phyloP scores from a whole-genome alignment of 2,888 invertebrate species.

The Fragum whitleyi region DNA sequence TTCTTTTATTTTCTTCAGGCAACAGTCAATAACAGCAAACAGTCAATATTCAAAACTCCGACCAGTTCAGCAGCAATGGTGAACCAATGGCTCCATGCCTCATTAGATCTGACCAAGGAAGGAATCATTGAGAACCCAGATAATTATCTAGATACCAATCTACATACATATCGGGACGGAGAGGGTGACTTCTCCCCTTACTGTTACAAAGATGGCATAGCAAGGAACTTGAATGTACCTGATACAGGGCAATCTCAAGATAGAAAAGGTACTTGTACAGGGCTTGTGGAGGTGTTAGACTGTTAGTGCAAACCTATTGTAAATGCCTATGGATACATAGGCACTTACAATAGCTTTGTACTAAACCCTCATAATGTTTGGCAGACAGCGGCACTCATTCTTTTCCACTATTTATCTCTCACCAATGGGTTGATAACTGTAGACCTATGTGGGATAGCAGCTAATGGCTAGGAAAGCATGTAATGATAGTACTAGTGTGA shows the following conservation, averaged over 20 bases:
- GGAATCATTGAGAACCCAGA: slow-evolving; percentile 57
- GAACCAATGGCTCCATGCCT: slow-evolving; percentile 69
- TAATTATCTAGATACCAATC: slow-evolving; percentile 46
- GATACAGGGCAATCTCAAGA: background rate
- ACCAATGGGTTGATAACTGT: no score
- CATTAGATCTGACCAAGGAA: slow-evolving; percentile 67
- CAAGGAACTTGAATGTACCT: background rate
- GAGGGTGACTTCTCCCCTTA: background rate
- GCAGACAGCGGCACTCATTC: no score
- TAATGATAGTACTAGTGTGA: no score
- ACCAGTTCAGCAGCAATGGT: slow-evolving; percentile 59
- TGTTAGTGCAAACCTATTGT: no score
- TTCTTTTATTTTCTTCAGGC: background rate
- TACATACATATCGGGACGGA: slow-evolving; percentile 12
- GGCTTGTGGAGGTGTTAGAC: no score
- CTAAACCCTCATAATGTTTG: no score
- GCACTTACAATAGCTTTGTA: no score
- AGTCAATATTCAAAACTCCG: slow-evolving; percentile 59
- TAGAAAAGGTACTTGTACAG: background rate
- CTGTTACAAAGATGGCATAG: background rate
- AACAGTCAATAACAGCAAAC: slow-evolving; percentile 10
- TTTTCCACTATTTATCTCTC: no score
- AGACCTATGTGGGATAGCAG: no score
- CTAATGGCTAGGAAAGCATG: no score
- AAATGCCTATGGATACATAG: no score